Base-by-base conservation (phyloP, 2,888 invertebrate genomes). In the Trilocha varians region DNA sequence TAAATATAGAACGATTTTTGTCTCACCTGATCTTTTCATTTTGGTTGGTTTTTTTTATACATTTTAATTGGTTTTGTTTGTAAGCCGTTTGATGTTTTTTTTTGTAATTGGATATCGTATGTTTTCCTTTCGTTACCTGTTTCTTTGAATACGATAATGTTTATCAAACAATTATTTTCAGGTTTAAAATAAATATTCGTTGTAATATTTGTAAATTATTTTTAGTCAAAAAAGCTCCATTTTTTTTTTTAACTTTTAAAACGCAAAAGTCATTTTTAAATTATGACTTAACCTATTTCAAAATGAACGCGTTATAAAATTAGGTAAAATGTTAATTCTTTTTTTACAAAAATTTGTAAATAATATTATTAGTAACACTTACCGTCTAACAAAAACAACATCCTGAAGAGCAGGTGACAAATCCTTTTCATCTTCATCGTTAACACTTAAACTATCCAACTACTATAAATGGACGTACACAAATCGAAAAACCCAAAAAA, bases 361-460 rank as follows among this genome's bases (percentile, higher is more conserved):
- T 16, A 38, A 1, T 32, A 14, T 15, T n/a, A 36, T 13, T 5
- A 33, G 4, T 35, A 42, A 34, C 41, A 68, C 74, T 63, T 45
- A 83, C 82, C 82, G 59, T 83, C 83, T 48, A 83, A 73, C 43
- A 82, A 60, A 51, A 82, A 83, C 64, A 82, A 65, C 55, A 82
- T 55, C 41, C 78, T 65, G 48, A 82, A 78, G 53, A 82, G 69
- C 52, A 82, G 72, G 55, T 76, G 76, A 55, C 77, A 80, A 68
- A 82, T 79, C 78, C 83, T 70, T 72, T 68, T 75, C 78, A 82
- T 80, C 69, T 73, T 74, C 64, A 72, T 59, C 77, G 75, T 77
- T 56, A 49, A 34, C 35, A 46, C 57, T 55, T 53, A 51, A 54
- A 48, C 42, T 37, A 18, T 18, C 8, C 18, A 18, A 18, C 18